Conservation (phyloP, 1,140 invertebrate species). For the Thaumatotibia leucotreta region DNA sequence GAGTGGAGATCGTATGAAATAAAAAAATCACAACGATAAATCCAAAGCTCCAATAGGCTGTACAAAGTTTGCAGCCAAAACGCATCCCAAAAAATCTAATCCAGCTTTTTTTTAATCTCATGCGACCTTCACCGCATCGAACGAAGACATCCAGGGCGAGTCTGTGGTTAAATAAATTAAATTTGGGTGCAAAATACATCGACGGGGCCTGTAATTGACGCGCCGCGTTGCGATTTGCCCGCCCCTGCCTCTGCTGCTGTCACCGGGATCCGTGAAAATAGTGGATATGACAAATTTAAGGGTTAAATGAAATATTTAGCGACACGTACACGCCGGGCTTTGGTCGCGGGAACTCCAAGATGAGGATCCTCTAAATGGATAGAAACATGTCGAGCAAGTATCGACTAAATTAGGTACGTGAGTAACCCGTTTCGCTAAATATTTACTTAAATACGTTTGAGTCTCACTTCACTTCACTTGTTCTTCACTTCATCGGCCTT, state of each 20-base stretch:
- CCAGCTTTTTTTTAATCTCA: neutral
- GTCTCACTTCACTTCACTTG: too few relatives aligned
- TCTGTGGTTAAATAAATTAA: slow-evolving; percentile 37
- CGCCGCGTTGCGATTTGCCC: slow-evolving; percentile 19
- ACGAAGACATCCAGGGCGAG: slow-evolving; percentile 18
- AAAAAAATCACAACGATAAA: too few relatives aligned
- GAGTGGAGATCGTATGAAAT: too few relatives aligned
- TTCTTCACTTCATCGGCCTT: too few relatives aligned
- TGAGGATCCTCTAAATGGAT: too few relatives aligned
- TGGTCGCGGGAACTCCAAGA: too few relatives aligned
- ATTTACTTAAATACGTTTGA: too few relatives aligned
- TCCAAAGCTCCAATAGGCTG: too few relatives aligned
- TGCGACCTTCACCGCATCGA: neutral
- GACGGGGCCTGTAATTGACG: slow-evolving; percentile 29
- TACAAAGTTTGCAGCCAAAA: neutral
- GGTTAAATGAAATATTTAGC: too few relatives aligned
- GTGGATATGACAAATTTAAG: neutral
- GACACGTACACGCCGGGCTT: too few relatives aligned
- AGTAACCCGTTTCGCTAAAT: neutral
- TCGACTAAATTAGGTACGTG: too few relatives aligned
- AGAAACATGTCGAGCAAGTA: too few relatives aligned
- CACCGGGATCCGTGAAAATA: neutral
- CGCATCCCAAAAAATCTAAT: neutral
- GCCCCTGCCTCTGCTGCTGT: neutral
- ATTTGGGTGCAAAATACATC: slow-evolving; percentile 36